A percentile compares a stretch with the other conserved stretches of the same genome.
Conservation (phyloP, 2,113 vertebrate species). For the Sapayoa aenigma region DNA sequence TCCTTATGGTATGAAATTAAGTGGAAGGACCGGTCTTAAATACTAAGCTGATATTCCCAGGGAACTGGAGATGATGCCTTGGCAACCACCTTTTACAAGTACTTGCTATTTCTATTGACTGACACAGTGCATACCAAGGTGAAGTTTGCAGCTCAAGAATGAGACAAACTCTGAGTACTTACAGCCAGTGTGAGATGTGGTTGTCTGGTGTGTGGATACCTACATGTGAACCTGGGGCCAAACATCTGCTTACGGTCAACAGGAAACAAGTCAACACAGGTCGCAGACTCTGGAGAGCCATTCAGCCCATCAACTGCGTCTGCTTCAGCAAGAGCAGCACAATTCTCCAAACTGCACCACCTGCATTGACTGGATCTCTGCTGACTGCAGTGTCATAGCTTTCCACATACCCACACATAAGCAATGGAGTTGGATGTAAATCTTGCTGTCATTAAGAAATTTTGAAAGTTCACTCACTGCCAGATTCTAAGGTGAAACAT, state of each 20-base stretch:
- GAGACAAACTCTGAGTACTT: not conserved
- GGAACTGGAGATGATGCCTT: not conserved
- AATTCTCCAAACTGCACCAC: not conserved
- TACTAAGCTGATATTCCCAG: not conserved
- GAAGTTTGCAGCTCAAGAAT: not conserved
- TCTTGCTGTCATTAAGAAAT: not conserved
- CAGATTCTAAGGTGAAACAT: not conserved
- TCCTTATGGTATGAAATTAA: accelerated
- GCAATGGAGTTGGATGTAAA: not conserved
- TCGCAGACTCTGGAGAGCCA: not conserved
- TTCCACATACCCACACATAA: not conserved
- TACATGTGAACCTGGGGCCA: not conserved
- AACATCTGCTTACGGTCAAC: not conserved
- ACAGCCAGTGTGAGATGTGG: not conserved
- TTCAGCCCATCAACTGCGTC: not conserved
- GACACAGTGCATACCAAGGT: accelerated
- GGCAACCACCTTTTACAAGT: not conserved
- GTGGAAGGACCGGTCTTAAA: not conserved
- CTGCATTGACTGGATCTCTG: not conserved
- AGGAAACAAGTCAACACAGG: not conserved
- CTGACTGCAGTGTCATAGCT: not conserved
- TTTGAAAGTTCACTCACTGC: not conserved
- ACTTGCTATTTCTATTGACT: not conserved
- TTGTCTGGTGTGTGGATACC: not conserved
- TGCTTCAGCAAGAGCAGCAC: not conserved